Evolutionary conservation across 1,140 invertebrate genomes (phyloP).

Genomic region (Coptotermes formosanus): DNA sequence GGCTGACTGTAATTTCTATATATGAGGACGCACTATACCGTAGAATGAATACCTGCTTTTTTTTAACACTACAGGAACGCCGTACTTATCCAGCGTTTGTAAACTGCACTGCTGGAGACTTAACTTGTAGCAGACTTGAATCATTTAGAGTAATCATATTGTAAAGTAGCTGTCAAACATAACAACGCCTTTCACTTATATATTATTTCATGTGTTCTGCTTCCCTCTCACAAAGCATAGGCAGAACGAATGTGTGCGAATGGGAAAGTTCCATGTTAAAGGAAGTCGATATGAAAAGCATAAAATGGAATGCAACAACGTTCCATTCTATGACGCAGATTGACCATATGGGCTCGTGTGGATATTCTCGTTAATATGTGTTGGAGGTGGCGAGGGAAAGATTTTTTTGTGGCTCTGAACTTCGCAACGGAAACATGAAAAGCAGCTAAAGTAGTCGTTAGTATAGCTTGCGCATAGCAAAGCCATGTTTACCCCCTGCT

Average conservation of each 20-base stretch:
- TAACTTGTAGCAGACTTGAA: background rate
- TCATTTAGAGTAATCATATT: background rate
- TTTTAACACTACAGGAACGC: too few relatives aligned
- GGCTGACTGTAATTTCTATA: too few relatives aligned
- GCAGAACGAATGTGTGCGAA: background rate
- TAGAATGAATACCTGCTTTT: too few relatives aligned
- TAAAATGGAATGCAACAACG: background rate
- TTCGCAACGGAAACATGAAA: background rate
- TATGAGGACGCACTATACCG: too few relatives aligned
- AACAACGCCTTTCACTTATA: background rate
- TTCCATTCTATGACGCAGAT: background rate
- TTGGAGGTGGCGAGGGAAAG: background rate
- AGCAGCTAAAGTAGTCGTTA: background rate
- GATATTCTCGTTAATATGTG: background rate
- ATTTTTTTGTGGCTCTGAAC: background rate
- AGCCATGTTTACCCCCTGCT: background rate
- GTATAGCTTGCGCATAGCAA: background rate
- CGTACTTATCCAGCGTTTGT: too few relatives aligned
- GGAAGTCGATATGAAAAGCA: background rate
- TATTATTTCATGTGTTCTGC: background rate
- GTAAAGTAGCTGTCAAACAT: background rate
- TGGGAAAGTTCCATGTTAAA: background rate
- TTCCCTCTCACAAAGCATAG: background rate
- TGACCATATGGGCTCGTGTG: background rate
- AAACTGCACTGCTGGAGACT: too few relatives aligned